These are phyloP conservation scores for Chrysomallon squamiferum DNA, from an alignment of 1,140 invertebrate species.

Conservation along the genomic window DNA sequence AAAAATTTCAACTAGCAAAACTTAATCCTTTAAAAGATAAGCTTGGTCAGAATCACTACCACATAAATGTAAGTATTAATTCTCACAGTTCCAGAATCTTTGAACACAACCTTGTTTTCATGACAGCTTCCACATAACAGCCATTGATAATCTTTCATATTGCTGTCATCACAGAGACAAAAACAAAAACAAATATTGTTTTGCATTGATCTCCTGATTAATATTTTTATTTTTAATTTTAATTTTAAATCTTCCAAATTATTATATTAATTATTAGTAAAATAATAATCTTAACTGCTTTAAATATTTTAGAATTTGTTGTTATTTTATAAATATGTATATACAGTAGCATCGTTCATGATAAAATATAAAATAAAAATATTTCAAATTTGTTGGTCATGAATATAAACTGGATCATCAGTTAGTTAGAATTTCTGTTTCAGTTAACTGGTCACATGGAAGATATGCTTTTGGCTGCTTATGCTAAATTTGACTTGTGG, in stretches of 20 bases:
- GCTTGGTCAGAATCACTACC: slow-evolving; percentile 48
- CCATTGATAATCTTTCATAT: not conserved
- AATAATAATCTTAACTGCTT: too few species aligned
- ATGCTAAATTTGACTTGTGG: slow-evolving; percentile 83
- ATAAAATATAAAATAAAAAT: too few species aligned
- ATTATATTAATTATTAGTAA: too few species aligned
- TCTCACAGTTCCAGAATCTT: not conserved
- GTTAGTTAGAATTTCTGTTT: slow-evolving; percentile 26
- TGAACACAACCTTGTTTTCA: not conserved
- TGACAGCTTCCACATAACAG: not conserved
- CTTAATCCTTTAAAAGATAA: slow-evolving; percentile 71
- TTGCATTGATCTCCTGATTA: not conserved
- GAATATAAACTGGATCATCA: too few species aligned
- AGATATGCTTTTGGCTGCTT: slow-evolving; percentile 81
- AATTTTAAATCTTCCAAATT: not conserved
- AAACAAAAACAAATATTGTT: not conserved
- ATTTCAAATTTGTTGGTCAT: too few species aligned
- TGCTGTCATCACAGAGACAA: not conserved
- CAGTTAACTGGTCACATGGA: slow-evolving; percentile 87
- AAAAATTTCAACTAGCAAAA: slow-evolving; percentile 85
- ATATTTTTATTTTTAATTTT: not conserved
- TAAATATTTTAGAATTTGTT: too few species aligned
- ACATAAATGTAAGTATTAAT: slow-evolving; percentile 54
- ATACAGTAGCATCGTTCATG: too few species aligned
- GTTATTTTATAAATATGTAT: too few species aligned